phyloP scores from a whole-genome alignment of 1,140 invertebrate species.

The Temnothorax nylanderi region DNA sequence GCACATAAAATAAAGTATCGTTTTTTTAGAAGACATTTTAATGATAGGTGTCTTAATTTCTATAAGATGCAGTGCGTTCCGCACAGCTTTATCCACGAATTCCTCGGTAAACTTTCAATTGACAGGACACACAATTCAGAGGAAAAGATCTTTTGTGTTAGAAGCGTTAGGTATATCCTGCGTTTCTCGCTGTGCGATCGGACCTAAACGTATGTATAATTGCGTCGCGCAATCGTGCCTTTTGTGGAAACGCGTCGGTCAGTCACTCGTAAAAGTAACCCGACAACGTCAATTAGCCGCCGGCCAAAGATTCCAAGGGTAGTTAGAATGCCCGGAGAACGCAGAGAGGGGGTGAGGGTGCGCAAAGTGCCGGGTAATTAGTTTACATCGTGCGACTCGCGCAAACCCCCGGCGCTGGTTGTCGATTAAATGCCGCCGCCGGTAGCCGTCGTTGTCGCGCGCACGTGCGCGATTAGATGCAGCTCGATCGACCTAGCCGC shows the following conservation, averaged over 20 bases:
- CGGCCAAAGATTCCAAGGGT: constrained; percentile 52
- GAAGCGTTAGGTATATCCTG: not conserved
- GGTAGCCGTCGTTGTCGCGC: constrained; percentile 60
- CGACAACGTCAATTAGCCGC: constrained; percentile 49
- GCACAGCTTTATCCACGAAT: not conserved
- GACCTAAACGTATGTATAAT: constrained; percentile 69
- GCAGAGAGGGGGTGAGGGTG: constrained; percentile 41
- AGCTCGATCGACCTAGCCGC: constrained; percentile 54
- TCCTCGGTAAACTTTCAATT: no score
- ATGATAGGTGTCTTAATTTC: not conserved
- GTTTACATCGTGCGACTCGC: constrained; percentile 78
- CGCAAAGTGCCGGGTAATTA: constrained; percentile 81
- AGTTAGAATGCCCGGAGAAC: not conserved
- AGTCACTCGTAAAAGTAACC: constrained; percentile 60
- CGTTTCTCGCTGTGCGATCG: not conserved
- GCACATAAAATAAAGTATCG: not conserved
- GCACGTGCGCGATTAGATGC: constrained; percentile 66
- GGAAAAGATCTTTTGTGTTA: not conserved
- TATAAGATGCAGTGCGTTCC: not conserved
- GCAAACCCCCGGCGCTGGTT: constrained; percentile 70
- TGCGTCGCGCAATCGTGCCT: constrained; percentile 62
- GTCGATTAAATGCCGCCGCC: constrained; percentile 74
- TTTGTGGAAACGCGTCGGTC: constrained; percentile 71
- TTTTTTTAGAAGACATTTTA: no score
- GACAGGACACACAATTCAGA: not conserved